Evolutionary conservation across 2,888 invertebrate genomes (phyloP), one percentile per base, ranked within the genome.

Genomic region (Chironomus tentans): DNA sequence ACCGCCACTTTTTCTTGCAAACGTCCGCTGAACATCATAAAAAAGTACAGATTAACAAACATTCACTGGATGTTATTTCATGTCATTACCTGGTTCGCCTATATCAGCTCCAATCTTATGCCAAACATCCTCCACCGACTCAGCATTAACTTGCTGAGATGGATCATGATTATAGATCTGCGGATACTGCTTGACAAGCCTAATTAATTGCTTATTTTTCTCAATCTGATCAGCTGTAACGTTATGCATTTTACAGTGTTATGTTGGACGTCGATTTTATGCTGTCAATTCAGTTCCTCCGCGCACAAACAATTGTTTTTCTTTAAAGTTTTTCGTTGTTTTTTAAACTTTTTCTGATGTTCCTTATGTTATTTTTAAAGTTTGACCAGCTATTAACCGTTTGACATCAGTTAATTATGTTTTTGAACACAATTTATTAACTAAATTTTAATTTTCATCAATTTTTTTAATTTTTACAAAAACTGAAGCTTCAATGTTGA

Each of bases 1-100:
- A 38, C 2, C 76, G 68, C 76, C 76, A 76, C 56, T 76, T 76
- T 22, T 76, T 76, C 68, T 76, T 76, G 46, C 76, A 76, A n/a
- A 38, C 22, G 10, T 68, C 76, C 5, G 69, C 76, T 75, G 28
- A 7, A 18, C 48, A 48, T 48, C 3, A 48, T 48, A n/a, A 13
- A 50, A 50, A 50, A n/a, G 47, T 10, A 15, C 50, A 50, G n/a
- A n/a, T 50, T 15, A n/a, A 15, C 15, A 68, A 75, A 75, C 18
- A 38, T 74, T 22, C 74, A 21, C 46, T 6, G 62, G 46, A 50
- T 15, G 5, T 15, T 50, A 15, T 15, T 15, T 15, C 15, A n/a
- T 71, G 18, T 50, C 46, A 15, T 68, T 75, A 75, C 75, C 24
- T 56, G 76, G 38, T 13, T 76, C 76, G 13, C 65, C 48, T 7